Evolutionary conservation across 2,113 vertebrate genomes (phyloP).

Genomic region (Pheucticus melanocephalus): DNA sequence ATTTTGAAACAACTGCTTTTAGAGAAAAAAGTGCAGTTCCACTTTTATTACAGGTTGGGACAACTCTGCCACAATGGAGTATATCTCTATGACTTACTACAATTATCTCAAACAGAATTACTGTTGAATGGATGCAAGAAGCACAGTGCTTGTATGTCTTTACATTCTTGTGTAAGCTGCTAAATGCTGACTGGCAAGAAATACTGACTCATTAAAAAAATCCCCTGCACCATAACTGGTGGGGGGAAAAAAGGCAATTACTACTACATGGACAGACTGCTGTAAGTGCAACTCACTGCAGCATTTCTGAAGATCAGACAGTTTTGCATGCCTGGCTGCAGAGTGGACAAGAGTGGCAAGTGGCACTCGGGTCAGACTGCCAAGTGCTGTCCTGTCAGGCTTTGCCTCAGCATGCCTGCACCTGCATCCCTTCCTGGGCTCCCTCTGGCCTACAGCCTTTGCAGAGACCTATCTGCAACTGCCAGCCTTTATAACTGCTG

Average conservation of each 20-base stretch:
- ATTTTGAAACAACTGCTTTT: not conserved
- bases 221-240: not conserved
- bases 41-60: not conserved
- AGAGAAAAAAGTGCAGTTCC: not conserved
- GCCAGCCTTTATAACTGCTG: slow-evolving; percentile 8
- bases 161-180: not conserved
- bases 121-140: not conserved
- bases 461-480: slow-evolving; percentile 60
- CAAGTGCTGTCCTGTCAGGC: not conserved
- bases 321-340: slow-evolving; percentile 43
- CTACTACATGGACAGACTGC: not conserved
- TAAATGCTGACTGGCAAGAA: not conserved
- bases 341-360: slow-evolving; percentile 14
- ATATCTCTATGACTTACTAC: not conserved
- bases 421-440: not conserved
- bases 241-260: not conserved
- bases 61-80: not conserved
- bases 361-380: not conserved
- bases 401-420: not conserved
- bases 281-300: not conserved
- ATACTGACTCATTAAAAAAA: not conserved
- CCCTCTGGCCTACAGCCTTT: slow-evolving; percentile 32
- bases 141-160: accelerated
- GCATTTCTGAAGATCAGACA: not conserved
- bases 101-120: not conserved